Evolutionary conservation across 2,113 vertebrate genomes (phyloP), one percentile per base, ranked within the genome.

Genomic region (Pseudopodoces humilis): DNA sequence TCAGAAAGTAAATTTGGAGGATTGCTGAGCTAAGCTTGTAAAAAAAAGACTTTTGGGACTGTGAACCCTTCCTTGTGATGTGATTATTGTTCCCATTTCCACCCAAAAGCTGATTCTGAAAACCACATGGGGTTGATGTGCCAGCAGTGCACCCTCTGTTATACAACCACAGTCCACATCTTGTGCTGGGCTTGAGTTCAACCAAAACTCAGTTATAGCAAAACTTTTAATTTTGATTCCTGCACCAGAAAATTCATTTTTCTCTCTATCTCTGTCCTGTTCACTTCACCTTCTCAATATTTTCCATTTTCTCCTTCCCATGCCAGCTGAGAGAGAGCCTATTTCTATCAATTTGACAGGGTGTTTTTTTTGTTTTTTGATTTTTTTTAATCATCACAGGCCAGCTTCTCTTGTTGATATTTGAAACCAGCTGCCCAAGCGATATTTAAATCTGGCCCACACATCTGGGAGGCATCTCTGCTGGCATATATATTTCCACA

Each of bases 401-500:
- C 64, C 83, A 87, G 43, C 63, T 89, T 83, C 52, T 77, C 18
- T 70, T 91, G 72, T 93, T 78, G 64, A 68, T 68, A 64, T 86
- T 83, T 93, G 93, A 94, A 85, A 53, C 25, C 8, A 35, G 60
- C 79, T 88, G 82, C 75, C 88, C 92, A 87, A 91, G 37, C 0
- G 0, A 83, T 87, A 79, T 83, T 76, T 77, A 65, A 80, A 60
- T 86, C 46, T 78, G 67, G 30, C 84, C 84, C 78, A 90, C 33
- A 10, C 1, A 9, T 90, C 67, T 83, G 49, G 67, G 67, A 85
- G 79, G 79, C 79, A 94, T 80, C 76, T 53, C 74, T 96, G 88
- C 69, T 91, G 91, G 92, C 72, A 63, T 17, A 65, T 49, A 10
- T 37, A 88, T 77, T 86, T 90, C 69, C 71, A 86, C 64, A 88